Conservation (phyloP, 2,888 invertebrate genomes). For the Platycheirus albimanus region DNA sequence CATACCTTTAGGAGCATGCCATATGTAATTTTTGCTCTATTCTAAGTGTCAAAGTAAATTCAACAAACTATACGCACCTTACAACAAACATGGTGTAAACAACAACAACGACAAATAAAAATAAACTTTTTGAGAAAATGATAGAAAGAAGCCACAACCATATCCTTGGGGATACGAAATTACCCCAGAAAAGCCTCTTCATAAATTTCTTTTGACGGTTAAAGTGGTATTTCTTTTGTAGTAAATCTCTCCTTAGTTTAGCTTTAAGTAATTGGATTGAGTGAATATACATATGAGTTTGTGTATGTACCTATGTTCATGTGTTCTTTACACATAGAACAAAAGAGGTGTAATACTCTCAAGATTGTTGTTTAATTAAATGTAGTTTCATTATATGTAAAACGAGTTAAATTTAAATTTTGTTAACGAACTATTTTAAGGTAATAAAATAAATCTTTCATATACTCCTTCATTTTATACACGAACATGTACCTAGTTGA, state of each 20-base stretch:
- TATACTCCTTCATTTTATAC: not conserved
- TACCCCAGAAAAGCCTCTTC: constrained; percentile 39
- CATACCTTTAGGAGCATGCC: too few species aligned
- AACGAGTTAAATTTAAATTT: not conserved
- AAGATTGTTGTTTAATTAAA: constrained; percentile 7
- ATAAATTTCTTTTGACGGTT: constrained; percentile 57
- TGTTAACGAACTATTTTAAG: not conserved
- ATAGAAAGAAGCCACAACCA: constrained; percentile 40
- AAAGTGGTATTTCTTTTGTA: constrained; percentile 35
- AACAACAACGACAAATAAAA: not conserved
- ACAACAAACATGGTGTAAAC: not conserved
- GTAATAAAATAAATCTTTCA: not conserved
- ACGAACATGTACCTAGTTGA: not conserved
- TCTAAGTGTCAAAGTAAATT: too few species aligned
- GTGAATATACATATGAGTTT: constrained; percentile 1
- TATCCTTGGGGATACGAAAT: constrained; percentile 58
- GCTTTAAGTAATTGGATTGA: constrained; percentile 38
- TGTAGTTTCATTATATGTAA: constrained; percentile 4
- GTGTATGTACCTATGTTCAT: not conserved
- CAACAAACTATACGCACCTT: not conserved
- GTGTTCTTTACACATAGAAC: not conserved
- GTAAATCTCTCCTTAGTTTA: constrained; percentile 20
- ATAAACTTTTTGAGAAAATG: constrained; percentile 20
- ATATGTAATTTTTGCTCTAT: too few species aligned
- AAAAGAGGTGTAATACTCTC: not conserved